Evolutionary conservation across 1,140 invertebrate genomes (phyloP).

Genomic region (Drosophila aff.): DNA sequence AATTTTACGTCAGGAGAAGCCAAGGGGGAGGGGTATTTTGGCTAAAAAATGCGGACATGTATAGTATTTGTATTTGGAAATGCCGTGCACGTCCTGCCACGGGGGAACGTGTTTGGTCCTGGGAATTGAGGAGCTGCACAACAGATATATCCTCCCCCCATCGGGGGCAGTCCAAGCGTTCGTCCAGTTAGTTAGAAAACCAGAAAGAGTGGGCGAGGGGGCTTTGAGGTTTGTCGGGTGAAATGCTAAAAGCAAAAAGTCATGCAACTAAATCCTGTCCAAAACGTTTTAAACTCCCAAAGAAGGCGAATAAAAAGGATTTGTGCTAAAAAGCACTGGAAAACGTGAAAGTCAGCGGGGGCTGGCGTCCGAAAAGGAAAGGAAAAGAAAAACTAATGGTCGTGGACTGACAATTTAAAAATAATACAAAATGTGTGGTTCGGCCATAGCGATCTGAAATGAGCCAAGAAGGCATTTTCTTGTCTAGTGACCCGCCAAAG

Average conservation of each 20-base stretch:
- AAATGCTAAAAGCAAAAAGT: slow-evolving; percentile 82
- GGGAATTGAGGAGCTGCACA: slow-evolving; percentile 53
- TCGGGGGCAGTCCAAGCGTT: slow-evolving; percentile 36
- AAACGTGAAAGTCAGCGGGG: slow-evolving; percentile 49
- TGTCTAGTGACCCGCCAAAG: background rate
- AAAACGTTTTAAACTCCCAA: slow-evolving; percentile 80
- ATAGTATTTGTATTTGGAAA: slow-evolving; percentile 72
- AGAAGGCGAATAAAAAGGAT: slow-evolving; percentile 64
- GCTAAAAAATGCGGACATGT: slow-evolving; percentile 73
- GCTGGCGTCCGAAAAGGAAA: background rate
- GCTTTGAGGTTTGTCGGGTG: slow-evolving; percentile 54
- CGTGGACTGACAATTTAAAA: slow-evolving; percentile 12
- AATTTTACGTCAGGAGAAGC: background rate
- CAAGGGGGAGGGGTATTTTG: background rate
- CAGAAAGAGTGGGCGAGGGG: background rate
- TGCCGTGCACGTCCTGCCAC: slow-evolving; percentile 74
- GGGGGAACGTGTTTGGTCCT: slow-evolving; percentile 69
- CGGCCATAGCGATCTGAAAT: slow-evolving; percentile 38
- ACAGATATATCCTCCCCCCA: slow-evolving; percentile 36
- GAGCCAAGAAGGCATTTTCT: slow-evolving; percentile 8
- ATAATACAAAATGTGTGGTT: slow-evolving; percentile 21
- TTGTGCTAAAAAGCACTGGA: slow-evolving; percentile 75
- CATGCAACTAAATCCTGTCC: slow-evolving; percentile 82
- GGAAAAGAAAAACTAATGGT: slow-evolving; percentile 30
- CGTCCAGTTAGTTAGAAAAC: slow-evolving; percentile 25